Evolutionary conservation across 2,888 invertebrate species (phyloP).

Genomic region (Chloroclystis v-ata): DNA sequence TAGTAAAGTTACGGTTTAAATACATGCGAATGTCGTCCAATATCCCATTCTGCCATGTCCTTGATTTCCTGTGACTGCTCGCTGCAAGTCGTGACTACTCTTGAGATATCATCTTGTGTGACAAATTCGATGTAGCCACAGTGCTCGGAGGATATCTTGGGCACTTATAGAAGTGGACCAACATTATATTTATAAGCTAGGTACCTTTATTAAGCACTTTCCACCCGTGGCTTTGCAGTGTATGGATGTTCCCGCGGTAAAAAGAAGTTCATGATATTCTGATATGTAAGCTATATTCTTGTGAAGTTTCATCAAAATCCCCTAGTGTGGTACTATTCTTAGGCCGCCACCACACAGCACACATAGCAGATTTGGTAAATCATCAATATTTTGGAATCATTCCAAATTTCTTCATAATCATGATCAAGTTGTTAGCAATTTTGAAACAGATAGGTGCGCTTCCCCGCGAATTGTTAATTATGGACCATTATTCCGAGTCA

Average conservation of each 20-base stretch:
- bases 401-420: constrained; percentile 10
- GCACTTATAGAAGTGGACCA: too few species aligned
- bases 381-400: too few species aligned
- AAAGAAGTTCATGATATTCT: too few species aligned
- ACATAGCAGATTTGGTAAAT: too few species aligned
- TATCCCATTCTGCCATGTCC: constrained; percentile 22
- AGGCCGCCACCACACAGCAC: too few species aligned
- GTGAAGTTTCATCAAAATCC: too few species aligned
- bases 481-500: constrained; percentile 51
- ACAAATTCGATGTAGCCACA: constrained; percentile 38
- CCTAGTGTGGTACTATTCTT: too few species aligned
- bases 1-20: constrained; percentile 5
- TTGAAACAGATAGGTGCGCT: constrained; percentile 37
- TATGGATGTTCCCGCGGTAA: too few species aligned
- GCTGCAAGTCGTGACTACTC: constrained; percentile 48
- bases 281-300: too few species aligned
- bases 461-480: constrained; percentile 53
- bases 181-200: too few species aligned
- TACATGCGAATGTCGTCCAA: constrained; percentile 1
- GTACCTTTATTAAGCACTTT: too few species aligned
- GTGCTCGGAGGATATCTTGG: background rate
- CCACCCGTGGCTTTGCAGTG: too few species aligned
- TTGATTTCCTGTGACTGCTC: constrained; percentile 25
- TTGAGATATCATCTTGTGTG: constrained; percentile 40
- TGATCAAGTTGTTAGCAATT: constrained; percentile 31